Percentiles rank a stretch among this genome's conserved stretches.
Conservation (phyloP, 2,113 vertebrate species). For the Dasyprocta punctata region DNA sequence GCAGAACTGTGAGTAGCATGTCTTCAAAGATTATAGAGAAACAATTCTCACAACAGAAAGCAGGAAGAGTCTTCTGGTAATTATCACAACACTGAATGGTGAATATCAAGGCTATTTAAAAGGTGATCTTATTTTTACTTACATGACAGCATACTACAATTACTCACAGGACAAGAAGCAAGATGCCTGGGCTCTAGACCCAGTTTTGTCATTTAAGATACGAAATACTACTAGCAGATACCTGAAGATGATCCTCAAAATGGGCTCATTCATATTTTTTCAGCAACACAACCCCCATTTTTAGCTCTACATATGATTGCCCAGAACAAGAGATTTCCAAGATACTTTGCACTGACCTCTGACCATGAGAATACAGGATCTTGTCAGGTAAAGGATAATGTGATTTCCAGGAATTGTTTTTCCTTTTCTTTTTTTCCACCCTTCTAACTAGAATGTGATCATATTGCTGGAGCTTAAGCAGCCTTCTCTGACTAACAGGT, state of each 20-base stretch:
- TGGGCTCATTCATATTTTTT: neutral
- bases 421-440: neutral
- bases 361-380: neutral
- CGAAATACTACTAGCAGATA: neutral
- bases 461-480: neutral
- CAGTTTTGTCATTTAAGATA: neutral
- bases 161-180: neutral
- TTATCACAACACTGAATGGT: neutral
- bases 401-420: neutral
- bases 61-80: neutral
- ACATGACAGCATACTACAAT: neutral
- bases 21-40: slow-evolving; percentile 21
- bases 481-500: neutral
- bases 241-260: neutral
- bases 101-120: neutral
- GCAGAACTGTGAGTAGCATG: neutral
- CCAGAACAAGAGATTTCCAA: neutral
- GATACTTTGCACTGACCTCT: neutral
- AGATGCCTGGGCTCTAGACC: neutral
- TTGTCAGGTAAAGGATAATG: neutral
- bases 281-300: neutral
- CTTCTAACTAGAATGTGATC: neutral
- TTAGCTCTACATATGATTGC: neutral
- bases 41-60: neutral
- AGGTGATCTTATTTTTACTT: neutral